A percentile compares a stretch with the other conserved stretches of the same genome.
Evolutionary conservation across 2,888 invertebrate genomes (phyloP).

Genomic region (Pandemis cinnamomeana): DNA sequence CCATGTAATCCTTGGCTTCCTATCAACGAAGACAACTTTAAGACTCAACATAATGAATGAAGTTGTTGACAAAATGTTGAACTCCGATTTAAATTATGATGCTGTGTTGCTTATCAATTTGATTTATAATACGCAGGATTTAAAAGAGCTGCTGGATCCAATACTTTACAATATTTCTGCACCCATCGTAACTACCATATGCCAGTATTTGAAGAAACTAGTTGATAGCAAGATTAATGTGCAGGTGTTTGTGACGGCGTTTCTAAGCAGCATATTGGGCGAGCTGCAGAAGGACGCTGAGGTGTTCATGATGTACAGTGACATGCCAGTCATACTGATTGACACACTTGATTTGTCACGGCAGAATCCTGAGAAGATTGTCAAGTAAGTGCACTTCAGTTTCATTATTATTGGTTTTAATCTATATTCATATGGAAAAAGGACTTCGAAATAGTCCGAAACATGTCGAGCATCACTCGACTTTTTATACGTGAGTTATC

Average conservation of each 20-base stretch:
- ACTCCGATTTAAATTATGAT: constrained; percentile 80
- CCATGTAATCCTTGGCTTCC: constrained; percentile 89
- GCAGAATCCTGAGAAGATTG: constrained; percentile 80
- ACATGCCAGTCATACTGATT: constrained; percentile 84
- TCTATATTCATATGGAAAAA: too few species aligned
- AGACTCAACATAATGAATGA: constrained; percentile 86
- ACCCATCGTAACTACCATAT: constrained; percentile 66
- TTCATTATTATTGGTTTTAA: too few species aligned
- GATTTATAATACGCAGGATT: constrained; percentile 87
- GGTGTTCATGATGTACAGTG: constrained; percentile 75
- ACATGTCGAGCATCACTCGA: too few species aligned
- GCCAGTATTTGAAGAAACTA: constrained; percentile 79
- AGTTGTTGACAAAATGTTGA: constrained; percentile 78
- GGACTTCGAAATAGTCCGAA: too few species aligned
- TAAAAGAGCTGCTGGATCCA: constrained; percentile 72
- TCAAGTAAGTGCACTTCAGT: constrained; percentile 78
- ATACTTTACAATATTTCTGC: constrained; percentile 79
- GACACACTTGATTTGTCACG: constrained; percentile 85
- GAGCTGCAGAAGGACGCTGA: constrained; percentile 79
- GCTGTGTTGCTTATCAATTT: constrained; percentile 87
- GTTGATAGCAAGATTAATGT: constrained; percentile 83
- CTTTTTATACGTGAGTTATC: too few species aligned
- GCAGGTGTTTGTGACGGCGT: constrained; percentile 82
- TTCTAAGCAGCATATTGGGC: constrained; percentile 82
- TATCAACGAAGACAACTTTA: constrained; percentile 87